These are phyloP conservation scores for Lysandra coridon DNA, from an alignment of 2,888 invertebrate genomes.

Conservation along the genomic window DNA sequence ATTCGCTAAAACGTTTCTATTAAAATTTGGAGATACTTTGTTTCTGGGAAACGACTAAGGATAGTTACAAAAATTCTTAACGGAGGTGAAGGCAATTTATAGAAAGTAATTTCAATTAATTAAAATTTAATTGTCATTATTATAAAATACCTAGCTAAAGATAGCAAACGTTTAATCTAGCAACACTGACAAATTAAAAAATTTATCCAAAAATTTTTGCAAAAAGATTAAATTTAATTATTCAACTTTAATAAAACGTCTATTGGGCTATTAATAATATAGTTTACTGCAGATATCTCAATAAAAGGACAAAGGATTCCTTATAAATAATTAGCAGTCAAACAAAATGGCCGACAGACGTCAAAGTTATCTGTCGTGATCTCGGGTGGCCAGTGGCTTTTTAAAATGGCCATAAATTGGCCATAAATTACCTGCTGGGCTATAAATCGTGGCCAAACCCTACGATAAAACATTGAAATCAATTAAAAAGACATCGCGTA, in stretches of 20 bases:
- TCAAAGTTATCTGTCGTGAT: slow-evolving; percentile 8
- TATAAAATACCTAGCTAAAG: too few relatives aligned
- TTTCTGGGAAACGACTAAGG: too few relatives aligned
- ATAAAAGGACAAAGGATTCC: slow-evolving; percentile 4
- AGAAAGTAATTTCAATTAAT: too few relatives aligned
- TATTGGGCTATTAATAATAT: neutral
- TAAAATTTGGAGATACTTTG: neutral
- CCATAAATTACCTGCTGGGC: slow-evolving; percentile 6
- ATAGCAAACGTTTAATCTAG: too few relatives aligned
- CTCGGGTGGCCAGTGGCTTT: slow-evolving; percentile 9
- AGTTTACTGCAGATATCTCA: neutral
- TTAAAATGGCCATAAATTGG: slow-evolving; percentile 5
- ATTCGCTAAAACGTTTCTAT: too few relatives aligned
- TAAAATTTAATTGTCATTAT: too few relatives aligned
- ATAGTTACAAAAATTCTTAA: neutral
- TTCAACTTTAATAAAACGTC: too few relatives aligned
- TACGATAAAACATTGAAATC: neutral
- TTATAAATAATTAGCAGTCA: neutral
- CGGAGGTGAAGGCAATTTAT: neutral
- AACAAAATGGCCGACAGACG: neutral
- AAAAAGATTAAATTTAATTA: too few relatives aligned
- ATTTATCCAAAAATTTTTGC: too few relatives aligned
- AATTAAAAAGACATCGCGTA: slow-evolving; percentile 10
- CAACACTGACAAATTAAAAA: too few relatives aligned
- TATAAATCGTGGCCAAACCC: slow-evolving; percentile 4